Conservation (phyloP, 1,140 invertebrate species). For the Neodiprion fabricii region DNA sequence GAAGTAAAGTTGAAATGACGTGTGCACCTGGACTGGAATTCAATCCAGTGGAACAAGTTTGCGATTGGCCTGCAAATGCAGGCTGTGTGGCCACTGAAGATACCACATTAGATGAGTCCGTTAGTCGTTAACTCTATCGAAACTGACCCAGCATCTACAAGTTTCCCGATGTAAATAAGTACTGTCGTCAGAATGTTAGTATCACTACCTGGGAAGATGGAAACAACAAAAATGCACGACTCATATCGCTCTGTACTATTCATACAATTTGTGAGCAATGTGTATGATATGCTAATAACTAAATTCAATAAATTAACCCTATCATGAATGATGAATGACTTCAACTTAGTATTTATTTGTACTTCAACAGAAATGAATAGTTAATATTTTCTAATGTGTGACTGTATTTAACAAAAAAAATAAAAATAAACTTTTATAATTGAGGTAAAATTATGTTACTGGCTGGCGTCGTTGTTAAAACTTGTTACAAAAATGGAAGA, state of each 20-base stretch:
- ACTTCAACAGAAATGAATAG: background rate
- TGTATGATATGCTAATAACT: background rate
- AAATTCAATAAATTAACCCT: background rate
- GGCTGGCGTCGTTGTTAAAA: background rate
- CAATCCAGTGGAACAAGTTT: constrained; percentile 42
- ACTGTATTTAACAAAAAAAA: too few species aligned
- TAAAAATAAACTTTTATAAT: too few species aligned
- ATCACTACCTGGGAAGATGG: background rate
- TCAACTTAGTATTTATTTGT: constrained; percentile 8
- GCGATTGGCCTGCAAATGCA: constrained; percentile 41
- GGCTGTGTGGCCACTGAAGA: background rate
- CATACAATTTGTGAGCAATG: background rate
- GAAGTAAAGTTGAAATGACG: constrained; percentile 26
- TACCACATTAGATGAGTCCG: background rate
- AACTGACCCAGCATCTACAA: background rate
- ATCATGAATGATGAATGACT: background rate
- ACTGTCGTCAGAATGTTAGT: constrained; percentile 26
- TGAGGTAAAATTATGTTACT: too few species aligned
- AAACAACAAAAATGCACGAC: background rate
- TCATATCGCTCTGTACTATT: background rate
- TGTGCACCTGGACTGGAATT: constrained; percentile 45
- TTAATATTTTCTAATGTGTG: too few species aligned
- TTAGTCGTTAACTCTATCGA: background rate
- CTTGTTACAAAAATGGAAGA: background rate
- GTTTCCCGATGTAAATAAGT: background rate